Conservation (phyloP, 2,888 invertebrate species). For the Chaetogeoica ovagalla region DNA sequence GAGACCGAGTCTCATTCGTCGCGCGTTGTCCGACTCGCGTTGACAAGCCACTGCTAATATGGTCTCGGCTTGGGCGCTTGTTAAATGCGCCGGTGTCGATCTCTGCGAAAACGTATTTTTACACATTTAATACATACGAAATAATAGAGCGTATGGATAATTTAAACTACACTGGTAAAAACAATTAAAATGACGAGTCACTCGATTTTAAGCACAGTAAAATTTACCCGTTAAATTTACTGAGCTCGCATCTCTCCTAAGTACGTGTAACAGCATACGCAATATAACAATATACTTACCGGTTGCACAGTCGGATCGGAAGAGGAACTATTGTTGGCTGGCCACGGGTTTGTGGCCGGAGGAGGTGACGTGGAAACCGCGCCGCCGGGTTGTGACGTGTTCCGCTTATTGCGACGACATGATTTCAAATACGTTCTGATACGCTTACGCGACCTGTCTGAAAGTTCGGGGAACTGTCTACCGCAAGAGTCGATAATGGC, state of each 20-base stretch:
- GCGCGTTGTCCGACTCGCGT: slow-evolving; percentile 96
- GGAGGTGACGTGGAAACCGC: slow-evolving; percentile 67
- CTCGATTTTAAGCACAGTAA: no score
- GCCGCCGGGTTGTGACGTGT: slow-evolving; percentile 69
- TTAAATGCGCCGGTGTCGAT: slow-evolving; percentile 93
- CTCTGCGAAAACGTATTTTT: slow-evolving; percentile 68
- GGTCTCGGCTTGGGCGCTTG: slow-evolving; percentile 94
- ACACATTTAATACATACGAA: no score
- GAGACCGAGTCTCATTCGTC: slow-evolving; percentile 92
- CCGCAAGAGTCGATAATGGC: slow-evolving; percentile 97
- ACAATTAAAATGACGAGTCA: no score
- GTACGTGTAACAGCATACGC: no score
- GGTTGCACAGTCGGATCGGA: slow-evolving; percentile 34
- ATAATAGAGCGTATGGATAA: no score
- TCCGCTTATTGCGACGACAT: slow-evolving; percentile 90
- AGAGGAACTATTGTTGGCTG: slow-evolving; percentile 17
- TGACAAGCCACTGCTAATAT: slow-evolving; percentile 94
- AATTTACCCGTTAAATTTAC: no score
- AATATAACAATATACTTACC: slow-evolving; percentile 27
- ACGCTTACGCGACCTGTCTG: slow-evolving; percentile 89
- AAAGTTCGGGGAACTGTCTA: slow-evolving; percentile 94
- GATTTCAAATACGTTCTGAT: slow-evolving; percentile 95
- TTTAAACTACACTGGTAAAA: no score
- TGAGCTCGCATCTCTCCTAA: no score
- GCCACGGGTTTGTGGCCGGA: slow-evolving; percentile 34